A percentile compares a stretch with the other conserved stretches of the same genome.
Conservation (phyloP, 2,888 invertebrate genomes). For the Latheticus oryzae region DNA sequence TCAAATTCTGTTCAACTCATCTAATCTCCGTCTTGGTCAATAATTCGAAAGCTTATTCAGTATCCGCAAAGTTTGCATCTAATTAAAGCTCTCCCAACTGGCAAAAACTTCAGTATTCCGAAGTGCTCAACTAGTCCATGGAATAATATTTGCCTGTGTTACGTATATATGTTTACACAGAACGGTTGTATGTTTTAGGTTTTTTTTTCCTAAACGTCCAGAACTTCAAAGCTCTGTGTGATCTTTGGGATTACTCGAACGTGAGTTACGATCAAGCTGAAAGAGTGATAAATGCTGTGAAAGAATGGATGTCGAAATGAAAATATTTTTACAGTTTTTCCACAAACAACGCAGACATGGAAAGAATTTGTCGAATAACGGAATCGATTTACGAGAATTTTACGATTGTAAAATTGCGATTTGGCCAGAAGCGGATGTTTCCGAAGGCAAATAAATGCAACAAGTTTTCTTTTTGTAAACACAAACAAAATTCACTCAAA, state of each 20-base stretch:
- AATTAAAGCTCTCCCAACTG: too few species aligned
- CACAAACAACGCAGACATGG: background rate
- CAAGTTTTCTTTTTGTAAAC: too few species aligned
- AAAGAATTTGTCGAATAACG: background rate
- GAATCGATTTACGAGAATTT: constrained; percentile 15
- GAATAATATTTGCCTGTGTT: too few species aligned
- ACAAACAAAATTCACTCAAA: too few species aligned
- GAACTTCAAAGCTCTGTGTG: constrained; percentile 12
- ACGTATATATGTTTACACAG: too few species aligned
- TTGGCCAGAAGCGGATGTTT: background rate
- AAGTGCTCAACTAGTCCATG: too few species aligned
- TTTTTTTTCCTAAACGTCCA: constrained; percentile 2
- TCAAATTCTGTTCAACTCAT: too few species aligned
- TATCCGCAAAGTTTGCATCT: too few species aligned
- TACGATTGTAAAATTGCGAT: constrained; percentile 7
- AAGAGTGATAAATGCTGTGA: constrained; percentile 15
- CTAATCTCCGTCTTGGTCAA: too few species aligned
- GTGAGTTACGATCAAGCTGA: constrained; percentile 12
- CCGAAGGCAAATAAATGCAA: constrained; percentile 16
- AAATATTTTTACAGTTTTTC: constrained; percentile 15
- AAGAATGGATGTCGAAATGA: constrained; percentile 8
- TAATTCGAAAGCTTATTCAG: too few species aligned
- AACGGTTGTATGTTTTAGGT: too few species aligned
- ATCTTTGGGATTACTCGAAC: constrained; percentile 5
- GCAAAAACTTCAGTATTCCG: too few species aligned